Evolutionary conservation across 2,113 vertebrate genomes (phyloP).

Genomic region (Mola mola): DNA sequence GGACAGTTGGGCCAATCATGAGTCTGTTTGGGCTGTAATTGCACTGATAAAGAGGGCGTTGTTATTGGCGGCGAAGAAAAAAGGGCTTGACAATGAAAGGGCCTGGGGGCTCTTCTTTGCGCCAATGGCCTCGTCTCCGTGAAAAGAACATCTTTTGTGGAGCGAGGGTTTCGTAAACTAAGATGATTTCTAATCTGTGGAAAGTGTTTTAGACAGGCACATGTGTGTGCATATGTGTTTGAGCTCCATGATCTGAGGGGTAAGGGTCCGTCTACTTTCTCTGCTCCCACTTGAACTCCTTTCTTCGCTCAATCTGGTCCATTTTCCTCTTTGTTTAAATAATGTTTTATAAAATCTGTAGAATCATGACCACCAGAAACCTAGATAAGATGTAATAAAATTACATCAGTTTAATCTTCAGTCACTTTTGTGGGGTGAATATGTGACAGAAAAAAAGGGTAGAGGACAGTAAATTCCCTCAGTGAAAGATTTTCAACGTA

Average conservation of each 20-base stretch:
- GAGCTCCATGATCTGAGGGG: conserved; percentile 57
- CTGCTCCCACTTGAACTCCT: conserved; percentile 53
- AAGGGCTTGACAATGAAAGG: conserved; percentile 64
- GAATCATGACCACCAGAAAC: conserved; percentile 9
- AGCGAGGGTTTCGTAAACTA: conserved; percentile 62
- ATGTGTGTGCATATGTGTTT: conserved; percentile 45
- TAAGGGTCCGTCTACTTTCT: conserved; percentile 56
- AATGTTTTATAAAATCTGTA: conserved; percentile 8
- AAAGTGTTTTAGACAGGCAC: conserved; percentile 55
- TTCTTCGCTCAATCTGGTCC: conserved; percentile 13
- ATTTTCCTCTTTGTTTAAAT: background rate
- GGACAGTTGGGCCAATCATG: conserved; percentile 76
- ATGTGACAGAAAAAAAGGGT: too few species aligned
- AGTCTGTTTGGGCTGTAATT: conserved; percentile 81
- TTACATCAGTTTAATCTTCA: background rate
- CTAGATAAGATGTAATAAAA: conserved; percentile 6
- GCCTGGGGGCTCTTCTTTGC: conserved; percentile 45
- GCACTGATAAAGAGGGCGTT: conserved; percentile 78
- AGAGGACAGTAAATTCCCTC: conserved; percentile 16
- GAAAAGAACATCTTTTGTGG: conserved; percentile 73
- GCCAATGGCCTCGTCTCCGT: conserved; percentile 35
- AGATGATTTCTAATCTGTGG: conserved; percentile 71
- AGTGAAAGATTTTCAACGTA: conserved; percentile 28
- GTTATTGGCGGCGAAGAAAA: conserved; percentile 65
- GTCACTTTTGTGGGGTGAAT: background rate